Base-by-base conservation (phyloP, 2,888 invertebrate genomes). In the Drosophila tripunctata region DNA sequence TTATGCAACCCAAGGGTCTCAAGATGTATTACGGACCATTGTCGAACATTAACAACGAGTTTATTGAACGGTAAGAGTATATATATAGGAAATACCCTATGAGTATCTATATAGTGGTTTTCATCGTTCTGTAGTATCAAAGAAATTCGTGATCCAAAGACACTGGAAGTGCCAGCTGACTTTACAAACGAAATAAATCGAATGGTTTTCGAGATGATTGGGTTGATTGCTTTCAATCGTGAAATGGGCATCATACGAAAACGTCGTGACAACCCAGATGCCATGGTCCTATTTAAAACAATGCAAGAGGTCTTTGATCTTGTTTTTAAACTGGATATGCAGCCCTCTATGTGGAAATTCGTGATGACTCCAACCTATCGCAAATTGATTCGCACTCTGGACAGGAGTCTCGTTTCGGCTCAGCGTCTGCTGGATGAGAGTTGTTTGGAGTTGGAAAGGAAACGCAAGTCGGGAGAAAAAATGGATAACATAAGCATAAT, bases 1-100 rank as follows among this genome's bases (percentile, higher is more conserved):
- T 95, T 90, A 90, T 95, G 89, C 92, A 94, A 75, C 94, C 94
- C 0, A 93, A 93, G 78, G 84, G 92, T 5, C 89, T 93, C 0
- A 93, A 92, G 81, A 86, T 92, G 10, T 93, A 93, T 47, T 89
- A 92, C 5, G 90, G 92, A 5, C 90, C 89, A 0, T 87, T 93
- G 36, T 82, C 76, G 5, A 47, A 71, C 4, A 76, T 82, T 1
- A 83, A 84, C 36, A 92, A 92, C 63, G 91, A 92, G 63, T 92
- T 93, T 33, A 72, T 82, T 14, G 78, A 84, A 4, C 67, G 87
- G 87, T 82, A 45, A 48, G 62, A n/a, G 1, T 4, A 17, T 21
- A 0, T 2, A 27, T 8, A 24, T 5, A 27, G 27, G n/a, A n/a
- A n/a, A n/a, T n/a, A n/a, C n/a, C n/a, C n/a, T n/a, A 27, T 10